Conservation (phyloP, 2,888 invertebrate genomes). For the Asteroscopus sphinx region DNA sequence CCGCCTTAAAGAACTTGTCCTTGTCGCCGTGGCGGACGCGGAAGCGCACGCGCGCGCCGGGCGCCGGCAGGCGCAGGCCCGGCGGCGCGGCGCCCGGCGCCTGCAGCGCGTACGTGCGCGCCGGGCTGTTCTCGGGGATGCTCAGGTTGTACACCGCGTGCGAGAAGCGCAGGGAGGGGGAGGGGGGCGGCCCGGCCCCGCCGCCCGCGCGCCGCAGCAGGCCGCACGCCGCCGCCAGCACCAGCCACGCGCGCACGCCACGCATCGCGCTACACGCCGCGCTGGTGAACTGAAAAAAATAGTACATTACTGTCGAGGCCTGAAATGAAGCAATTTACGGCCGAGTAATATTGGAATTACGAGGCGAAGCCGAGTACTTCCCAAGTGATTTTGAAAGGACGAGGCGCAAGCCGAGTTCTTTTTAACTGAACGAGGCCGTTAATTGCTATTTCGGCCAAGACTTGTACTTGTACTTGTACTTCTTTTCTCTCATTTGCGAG, state of each 20-base stretch:
- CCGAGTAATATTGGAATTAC: too few species aligned
- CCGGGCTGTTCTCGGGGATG: slow-evolving; percentile 97
- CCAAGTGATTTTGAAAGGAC: too few species aligned
- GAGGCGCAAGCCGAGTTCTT: too few species aligned
- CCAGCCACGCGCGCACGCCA: slow-evolving; percentile 51
- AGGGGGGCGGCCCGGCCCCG: slow-evolving; percentile 66
- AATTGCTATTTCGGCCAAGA: too few species aligned
- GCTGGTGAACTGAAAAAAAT: slow-evolving; percentile 27
- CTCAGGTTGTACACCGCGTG: slow-evolving; percentile 95
- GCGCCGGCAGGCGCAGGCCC: slow-evolving; percentile 91
- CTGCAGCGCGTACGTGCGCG: slow-evolving; percentile 95
- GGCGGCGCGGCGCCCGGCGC: slow-evolving; percentile 93
- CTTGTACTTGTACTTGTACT: too few species aligned
- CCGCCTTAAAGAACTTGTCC: slow-evolving; percentile 97
- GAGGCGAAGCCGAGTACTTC: too few species aligned
- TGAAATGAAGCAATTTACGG: too few species aligned
- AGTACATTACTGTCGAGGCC: too few species aligned
- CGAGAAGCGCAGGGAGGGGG: slow-evolving; percentile 91
- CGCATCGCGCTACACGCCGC: slow-evolving; percentile 51
- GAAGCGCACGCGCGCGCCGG: slow-evolving; percentile 91
- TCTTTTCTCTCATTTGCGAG: too few species aligned
- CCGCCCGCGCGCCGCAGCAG: slow-evolving; percentile 66
- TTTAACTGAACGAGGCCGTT: too few species aligned
- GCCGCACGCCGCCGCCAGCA: slow-evolving; percentile 47
- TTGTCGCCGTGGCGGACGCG: slow-evolving; percentile 96